A percentile compares a stretch with the other conserved stretches of the same genome.
phyloP scores from a whole-genome alignment of 2,113 vertebrate genomes.

The Lepisosteus oculatus region DNA sequence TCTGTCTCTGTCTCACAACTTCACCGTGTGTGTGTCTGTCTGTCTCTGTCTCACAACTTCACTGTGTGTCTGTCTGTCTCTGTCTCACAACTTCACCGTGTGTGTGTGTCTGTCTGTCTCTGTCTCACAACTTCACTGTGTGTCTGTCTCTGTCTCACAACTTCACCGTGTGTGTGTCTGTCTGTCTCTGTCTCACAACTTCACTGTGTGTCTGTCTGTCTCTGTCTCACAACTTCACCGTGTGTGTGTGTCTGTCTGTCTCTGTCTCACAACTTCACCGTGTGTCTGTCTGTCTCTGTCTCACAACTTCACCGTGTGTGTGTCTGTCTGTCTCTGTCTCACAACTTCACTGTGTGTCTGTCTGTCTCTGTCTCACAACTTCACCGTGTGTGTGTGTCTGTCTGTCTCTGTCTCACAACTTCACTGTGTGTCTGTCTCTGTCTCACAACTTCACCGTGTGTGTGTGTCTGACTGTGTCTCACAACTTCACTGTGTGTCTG shows the following conservation, averaged over 20 bases:
- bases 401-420: too few relatives aligned
- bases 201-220: not conserved
- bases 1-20: too few relatives aligned
- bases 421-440: too few relatives aligned
- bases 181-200: too few relatives aligned
- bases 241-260: too few relatives aligned
- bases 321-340: not conserved
- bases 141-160: not conserved
- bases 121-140: not conserved
- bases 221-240: too few relatives aligned
- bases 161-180: not conserved
- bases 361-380: too few relatives aligned
- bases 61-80: not conserved
- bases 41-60: not conserved
- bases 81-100: not conserved
- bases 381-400: not conserved
- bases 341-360: not conserved
- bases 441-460: not conserved
- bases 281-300: too few relatives aligned
- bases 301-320: not conserved
- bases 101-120: too few relatives aligned
- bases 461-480: not conserved
- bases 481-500: too few relatives aligned
- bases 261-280: not conserved
- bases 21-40: not conserved